Evolutionary conservation across 2,888 invertebrate genomes (phyloP).

Genomic region (Orthosia gothica): DNA sequence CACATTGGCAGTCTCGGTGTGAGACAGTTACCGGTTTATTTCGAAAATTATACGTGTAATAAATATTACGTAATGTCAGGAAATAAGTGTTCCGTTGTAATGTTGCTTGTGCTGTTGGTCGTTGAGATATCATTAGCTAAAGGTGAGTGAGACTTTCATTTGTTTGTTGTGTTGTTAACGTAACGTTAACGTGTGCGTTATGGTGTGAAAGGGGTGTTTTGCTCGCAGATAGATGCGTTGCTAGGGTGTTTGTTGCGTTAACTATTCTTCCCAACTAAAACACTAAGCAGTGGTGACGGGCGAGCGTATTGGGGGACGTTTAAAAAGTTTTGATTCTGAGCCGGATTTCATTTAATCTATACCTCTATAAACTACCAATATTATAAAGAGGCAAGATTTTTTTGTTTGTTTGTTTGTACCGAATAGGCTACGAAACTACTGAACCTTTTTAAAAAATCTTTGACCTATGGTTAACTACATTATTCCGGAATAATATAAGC

Average conservation of each 20-base stretch:
- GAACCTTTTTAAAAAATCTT: no score
- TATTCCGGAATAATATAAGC: no score
- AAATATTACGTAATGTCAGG: constrained; percentile 59
- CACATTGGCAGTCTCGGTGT: constrained; percentile 55
- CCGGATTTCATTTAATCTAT: neutral
- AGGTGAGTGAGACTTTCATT: constrained; percentile 63
- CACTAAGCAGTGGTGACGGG: neutral
- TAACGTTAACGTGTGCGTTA: constrained; percentile 4
- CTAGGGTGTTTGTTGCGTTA: neutral
- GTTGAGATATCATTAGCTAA: constrained; percentile 52
- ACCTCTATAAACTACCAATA: no score
- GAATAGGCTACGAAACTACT: no score
- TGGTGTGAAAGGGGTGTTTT: neutral
- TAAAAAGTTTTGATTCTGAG: neutral
- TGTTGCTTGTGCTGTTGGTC: constrained; percentile 47
- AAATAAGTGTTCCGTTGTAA: constrained; percentile 49
- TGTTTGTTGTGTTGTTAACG: constrained; percentile 12
- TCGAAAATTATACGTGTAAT: constrained; percentile 27
- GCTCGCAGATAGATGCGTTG: neutral
- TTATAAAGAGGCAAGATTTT: no score
- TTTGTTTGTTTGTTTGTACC: no score
- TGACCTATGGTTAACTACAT: no score
- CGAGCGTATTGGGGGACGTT: neutral
- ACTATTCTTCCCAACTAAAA: neutral
- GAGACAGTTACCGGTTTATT: constrained; percentile 44